Evolutionary conservation across 2,113 vertebrate species (phyloP).

Genomic region (Oreochromis niloticus): DNA sequence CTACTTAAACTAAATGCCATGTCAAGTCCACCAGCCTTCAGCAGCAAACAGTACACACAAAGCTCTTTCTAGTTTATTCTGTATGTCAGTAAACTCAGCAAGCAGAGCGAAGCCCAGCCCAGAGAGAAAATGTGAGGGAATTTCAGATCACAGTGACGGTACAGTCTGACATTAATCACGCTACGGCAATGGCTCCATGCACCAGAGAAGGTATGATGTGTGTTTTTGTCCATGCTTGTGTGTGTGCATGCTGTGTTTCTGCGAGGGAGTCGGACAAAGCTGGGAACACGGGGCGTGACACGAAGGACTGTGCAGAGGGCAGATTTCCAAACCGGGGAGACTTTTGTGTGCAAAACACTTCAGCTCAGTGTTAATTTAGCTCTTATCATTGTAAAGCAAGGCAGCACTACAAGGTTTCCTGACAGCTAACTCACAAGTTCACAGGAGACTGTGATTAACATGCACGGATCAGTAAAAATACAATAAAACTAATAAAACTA

Average conservation of each 20-base stretch:
- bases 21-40: constrained; percentile 2
- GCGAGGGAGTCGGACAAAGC: neutral
- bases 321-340: neutral
- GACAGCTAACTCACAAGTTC: neutral
- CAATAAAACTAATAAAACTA: neutral
- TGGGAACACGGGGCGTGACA: neutral
- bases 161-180: constrained; percentile 9
- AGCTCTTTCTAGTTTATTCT: neutral
- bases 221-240: constrained; percentile 3
- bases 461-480: neutral
- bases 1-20: constrained; percentile 20
- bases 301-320: neutral
- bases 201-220: constrained; percentile 10
- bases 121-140: constrained; percentile 43
- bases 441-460: neutral
- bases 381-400: neutral
- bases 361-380: neutral
- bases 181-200: constrained; percentile 41
- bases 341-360: neutral
- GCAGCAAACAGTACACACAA: neutral
- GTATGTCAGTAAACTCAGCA: constrained; percentile 29
- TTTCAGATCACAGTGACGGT: constrained; percentile 26
- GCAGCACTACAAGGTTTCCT: neutral
- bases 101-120: constrained; percentile 47
- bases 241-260: constrained; percentile 4